Base-by-base conservation (phyloP, 2,888 invertebrate genomes). In the Agonopterix arenella region DNA sequence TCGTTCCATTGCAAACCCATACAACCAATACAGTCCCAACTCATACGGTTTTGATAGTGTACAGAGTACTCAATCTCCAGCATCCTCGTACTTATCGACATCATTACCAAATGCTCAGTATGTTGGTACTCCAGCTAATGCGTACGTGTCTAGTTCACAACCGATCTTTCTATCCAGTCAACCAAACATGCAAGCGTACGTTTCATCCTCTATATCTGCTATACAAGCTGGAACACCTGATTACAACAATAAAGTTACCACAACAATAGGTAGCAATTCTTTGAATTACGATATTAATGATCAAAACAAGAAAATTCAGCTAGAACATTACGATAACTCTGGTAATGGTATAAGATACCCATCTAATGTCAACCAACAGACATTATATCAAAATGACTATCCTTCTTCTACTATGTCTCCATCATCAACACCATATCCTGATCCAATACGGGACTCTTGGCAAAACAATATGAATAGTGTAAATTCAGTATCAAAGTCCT, bases 301-400 rank as follows among this genome's bases (percentile, higher is more conserved):
- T 4, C 59, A 61, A 11, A 75, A 66, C 56, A 83, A 84, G 59
- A 80, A 80, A 53, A 72, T 85, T 56, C 79, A 80, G 58, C 80
- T 84, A 48, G 84, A 88, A 57, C 85, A 86, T 62, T 89, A 83
- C 52, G 84, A 89, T 56, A 89, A 86, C 55, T 78, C 85, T 11
- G 80, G 72, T 4, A 83, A 79, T 57, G 85, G 85, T 5, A 66
- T 86, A 0, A 75, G 83, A 55, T 85, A 80, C 62, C 81, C 82
- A 0, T 57, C 62, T 10, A 80, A 71, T 57, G 50, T 68, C 0
- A 81, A 76, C 49, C 73, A 73, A 49, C 84, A 82, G 55, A n/a
- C n/a, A n/a, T n/a, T n/a, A n/a, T 81, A 78, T 60, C 77, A 76
- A 56, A 80, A 72, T 51, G 84, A 85, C 43, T 80, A 73, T 45